Conservation (phyloP, 1,140 invertebrate genomes). For the Agrypnia vestita region DNA sequence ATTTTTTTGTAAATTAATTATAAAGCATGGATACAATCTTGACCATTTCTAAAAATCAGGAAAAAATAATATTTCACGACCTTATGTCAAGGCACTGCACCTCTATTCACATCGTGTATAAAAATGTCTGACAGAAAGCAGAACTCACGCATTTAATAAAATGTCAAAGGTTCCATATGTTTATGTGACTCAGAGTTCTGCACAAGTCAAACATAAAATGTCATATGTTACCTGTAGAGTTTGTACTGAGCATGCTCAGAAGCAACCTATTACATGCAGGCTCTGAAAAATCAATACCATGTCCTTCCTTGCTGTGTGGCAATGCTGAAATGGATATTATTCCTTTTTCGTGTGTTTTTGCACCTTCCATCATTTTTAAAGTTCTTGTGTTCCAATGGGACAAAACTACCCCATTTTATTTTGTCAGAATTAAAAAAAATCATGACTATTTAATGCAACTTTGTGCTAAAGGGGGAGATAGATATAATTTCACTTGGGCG, state of each 20-base stretch:
- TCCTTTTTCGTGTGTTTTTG: not conserved
- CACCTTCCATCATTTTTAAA: too few species aligned
- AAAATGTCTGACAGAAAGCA: not conserved
- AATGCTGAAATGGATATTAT: not conserved
- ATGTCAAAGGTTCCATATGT: slow-evolving; percentile 38
- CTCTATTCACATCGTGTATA: not conserved
- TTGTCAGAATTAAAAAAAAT: too few species aligned
- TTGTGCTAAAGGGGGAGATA: too few species aligned
- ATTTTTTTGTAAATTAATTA: slow-evolving; percentile 15
- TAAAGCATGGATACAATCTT: slow-evolving; percentile 4
- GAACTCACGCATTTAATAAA: not conserved
- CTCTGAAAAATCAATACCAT: slow-evolving; percentile 57
- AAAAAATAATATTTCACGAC: not conserved
- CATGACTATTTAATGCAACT: too few species aligned
- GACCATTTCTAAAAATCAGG: not conserved
- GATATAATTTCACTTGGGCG: too few species aligned
- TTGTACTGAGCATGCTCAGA: slow-evolving; percentile 60
- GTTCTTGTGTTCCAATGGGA: too few species aligned
- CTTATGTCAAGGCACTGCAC: not conserved
- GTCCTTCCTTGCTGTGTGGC: slow-evolving; percentile 16
- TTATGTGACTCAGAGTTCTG: slow-evolving; percentile 24
- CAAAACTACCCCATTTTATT: too few species aligned
- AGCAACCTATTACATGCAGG: slow-evolving; percentile 43
- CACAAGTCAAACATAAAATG: slow-evolving; percentile 48
- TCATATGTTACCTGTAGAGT: slow-evolving; percentile 61